Evolutionary conservation across 2,888 invertebrate species (phyloP), one percentile per base, ranked within the genome.

Genomic region (Polyploca ridens): DNA sequence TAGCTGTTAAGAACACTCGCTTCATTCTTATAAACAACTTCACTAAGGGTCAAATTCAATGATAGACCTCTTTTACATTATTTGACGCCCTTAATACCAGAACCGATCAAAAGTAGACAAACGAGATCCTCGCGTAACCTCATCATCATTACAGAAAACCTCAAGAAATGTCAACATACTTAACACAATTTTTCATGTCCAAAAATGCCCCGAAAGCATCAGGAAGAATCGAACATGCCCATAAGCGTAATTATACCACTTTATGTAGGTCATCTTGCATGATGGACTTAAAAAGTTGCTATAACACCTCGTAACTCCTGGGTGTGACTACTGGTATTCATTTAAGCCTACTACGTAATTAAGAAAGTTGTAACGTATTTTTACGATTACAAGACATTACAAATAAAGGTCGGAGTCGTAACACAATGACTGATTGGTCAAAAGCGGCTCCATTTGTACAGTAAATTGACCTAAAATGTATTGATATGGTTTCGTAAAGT

Each of bases 311-410:
- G 72, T 64, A 74, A 77, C 63, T 60, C 66, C 58, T 63, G 68
- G 76, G 77, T 64, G 77, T 65, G 77, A 70, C 63, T 66, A 63
- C 44, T 46, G 69, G 64, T 64, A 70, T 69, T 70, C 68, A 71
- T 63, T 54, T 54, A 19, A 10, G 10, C 62, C 61, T 10, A 19
- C 64, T 62, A 49, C 63, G 63, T 71, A 74, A 73, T 71, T 68
- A 67, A 65, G 69, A 73, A 72, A 73, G 66, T 59, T 62, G 14
- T 46, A 46, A 46, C 46, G 67, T 67, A 66, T 63, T 68, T 63
- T 68, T 54, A 54, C 19, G 54, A 54, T 54, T 54, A 54, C 54
- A 14, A 54, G 54, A 66, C 54, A n/a, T 16, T 7, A 54, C 54
- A 14, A 16, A n/a, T 46, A 46, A 46, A 46, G 46, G 46, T 46